A percentile compares a stretch with the other conserved stretches of the same genome.
phyloP scores from a whole-genome alignment of 1,140 invertebrate species.

The Drosophila virilis region DNA sequence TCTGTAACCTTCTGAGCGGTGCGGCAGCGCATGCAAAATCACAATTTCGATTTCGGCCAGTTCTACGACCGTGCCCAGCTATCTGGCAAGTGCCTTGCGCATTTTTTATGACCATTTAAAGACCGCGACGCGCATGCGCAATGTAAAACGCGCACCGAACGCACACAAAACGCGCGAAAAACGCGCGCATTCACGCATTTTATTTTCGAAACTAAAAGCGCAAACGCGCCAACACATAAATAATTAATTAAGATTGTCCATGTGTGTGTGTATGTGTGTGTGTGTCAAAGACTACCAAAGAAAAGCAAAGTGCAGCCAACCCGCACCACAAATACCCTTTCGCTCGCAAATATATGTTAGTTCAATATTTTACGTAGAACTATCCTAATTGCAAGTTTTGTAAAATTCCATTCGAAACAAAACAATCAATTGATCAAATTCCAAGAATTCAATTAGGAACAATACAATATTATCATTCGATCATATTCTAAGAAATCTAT shows the following conservation, averaged over 20 bases:
- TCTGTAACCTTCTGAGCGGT: slow-evolving; percentile 70
- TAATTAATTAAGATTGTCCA: slow-evolving; percentile 57
- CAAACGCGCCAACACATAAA: slow-evolving; percentile 66
- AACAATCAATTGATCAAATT: background rate
- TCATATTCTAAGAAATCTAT: background rate
- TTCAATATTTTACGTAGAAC: no score
- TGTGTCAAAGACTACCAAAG: background rate
- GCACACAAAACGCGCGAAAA: slow-evolving; percentile 50
- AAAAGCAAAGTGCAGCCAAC: background rate
- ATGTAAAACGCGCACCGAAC: slow-evolving; percentile 47
- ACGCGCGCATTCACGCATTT: slow-evolving; percentile 20
- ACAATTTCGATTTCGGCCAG: slow-evolving; percentile 48
- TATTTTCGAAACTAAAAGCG: slow-evolving; percentile 68
- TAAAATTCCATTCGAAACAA: no score
- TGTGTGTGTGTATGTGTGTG: background rate
- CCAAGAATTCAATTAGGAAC: background rate
- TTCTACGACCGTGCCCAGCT: slow-evolving; percentile 48
- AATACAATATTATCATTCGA: background rate
- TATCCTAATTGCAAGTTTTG: no score
- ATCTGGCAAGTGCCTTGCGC: slow-evolving; percentile 43
- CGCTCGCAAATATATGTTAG: background rate
- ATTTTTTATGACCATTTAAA: slow-evolving; percentile 69
- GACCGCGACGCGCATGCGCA: slow-evolving; percentile 64
- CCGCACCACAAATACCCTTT: background rate
- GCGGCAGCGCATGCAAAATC: slow-evolving; percentile 70